Base-by-base conservation (phyloP, 2,888 invertebrate species). In the Lottia scabra region DNA sequence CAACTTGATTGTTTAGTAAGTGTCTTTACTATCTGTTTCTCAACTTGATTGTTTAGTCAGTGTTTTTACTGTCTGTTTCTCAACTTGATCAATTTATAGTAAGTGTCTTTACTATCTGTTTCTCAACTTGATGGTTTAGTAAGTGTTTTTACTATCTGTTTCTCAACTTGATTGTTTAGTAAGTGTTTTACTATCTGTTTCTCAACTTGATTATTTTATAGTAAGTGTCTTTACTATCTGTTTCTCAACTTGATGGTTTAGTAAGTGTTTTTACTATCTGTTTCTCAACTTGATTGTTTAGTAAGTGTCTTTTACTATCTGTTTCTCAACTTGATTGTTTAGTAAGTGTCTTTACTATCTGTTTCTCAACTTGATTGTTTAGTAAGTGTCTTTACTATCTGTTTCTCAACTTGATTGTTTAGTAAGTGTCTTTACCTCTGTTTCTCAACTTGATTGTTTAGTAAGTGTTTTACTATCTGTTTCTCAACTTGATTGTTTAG, bases 291-390 rank as follows among this genome's bases (percentile, higher is more conserved):
- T 38, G 10, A 5, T 10, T 38, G 38, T 2, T 38, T 8, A 6
- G 38, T 38, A 2, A 38, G 38, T 38, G 8, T n/a, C n/a, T n/a
- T n/a, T n/a, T n/a, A n/a, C n/a, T n/a, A n/a, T n/a, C 96, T 69
- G 95, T 97, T 1, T 94, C 94, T 68, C 95, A 96, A 84, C 90
- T 97, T 56, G 97, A 98, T 87, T 96, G 96, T 90, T 91, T 96
- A 92, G 93, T 93, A 90, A 91, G 91, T 87, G 23, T 19, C 38
- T 38, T 38, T 10, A 38, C 38, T 38, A 38, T 6, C 10, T 10
- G 3, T 4, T 38, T 2, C 38, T 6, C 38, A 38, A 8, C 38
- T 38, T 38, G 10, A 5, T 10, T 38, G 38, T 2, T 38, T 8
- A 6, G 38, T 38, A 2, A 38, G 38, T 38, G 8, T n/a, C n/a